These are phyloP conservation scores for Leucosticte australis DNA, from an alignment of 2,113 vertebrate genomes.

Conservation along the genomic window DNA sequence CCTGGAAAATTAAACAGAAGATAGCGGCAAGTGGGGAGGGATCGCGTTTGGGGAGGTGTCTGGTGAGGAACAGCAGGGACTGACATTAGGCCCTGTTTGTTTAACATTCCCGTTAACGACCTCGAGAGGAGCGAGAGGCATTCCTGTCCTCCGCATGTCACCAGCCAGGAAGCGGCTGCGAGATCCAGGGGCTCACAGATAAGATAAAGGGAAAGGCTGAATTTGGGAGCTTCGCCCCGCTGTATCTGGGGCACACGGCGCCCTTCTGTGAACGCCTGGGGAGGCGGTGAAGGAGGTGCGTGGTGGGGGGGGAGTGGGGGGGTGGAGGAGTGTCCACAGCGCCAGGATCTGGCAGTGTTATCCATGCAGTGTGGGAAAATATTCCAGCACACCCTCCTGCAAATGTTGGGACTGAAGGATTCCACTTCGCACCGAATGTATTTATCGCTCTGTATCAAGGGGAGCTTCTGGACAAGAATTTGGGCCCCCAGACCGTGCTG, in stretches of 20 bases:
- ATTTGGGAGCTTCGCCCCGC: not conserved
- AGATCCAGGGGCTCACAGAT: conserved; percentile 20
- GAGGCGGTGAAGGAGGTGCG: not conserved
- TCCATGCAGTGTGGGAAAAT: not conserved
- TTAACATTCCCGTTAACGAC: conserved; percentile 47
- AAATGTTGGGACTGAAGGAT: fast-evolving
- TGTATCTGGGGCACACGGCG: not conserved
- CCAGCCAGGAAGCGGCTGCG: conserved; percentile 40
- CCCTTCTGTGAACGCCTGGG: not conserved
- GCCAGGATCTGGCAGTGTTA: fast-evolving
- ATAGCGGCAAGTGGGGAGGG: conserved; percentile 31
- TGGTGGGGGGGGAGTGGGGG: fast-evolving
- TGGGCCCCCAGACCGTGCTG: not conserved
- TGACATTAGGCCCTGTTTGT: conserved; percentile 44
- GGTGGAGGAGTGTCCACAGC: not conserved
- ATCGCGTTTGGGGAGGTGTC: conserved; percentile 34
- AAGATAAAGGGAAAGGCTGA: conserved; percentile 50
- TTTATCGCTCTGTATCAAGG: not conserved
- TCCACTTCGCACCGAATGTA: fast-evolving
- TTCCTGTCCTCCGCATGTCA: conserved; percentile 43
- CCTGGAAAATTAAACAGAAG: conserved; percentile 47
- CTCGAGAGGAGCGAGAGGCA: conserved; percentile 37
- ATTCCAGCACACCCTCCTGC: not conserved
- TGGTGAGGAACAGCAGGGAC: conserved; percentile 59
- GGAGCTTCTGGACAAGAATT: not conserved